Evolutionary conservation across 2,113 vertebrate species (phyloP).

Genomic region (Chrysemys picta): DNA sequence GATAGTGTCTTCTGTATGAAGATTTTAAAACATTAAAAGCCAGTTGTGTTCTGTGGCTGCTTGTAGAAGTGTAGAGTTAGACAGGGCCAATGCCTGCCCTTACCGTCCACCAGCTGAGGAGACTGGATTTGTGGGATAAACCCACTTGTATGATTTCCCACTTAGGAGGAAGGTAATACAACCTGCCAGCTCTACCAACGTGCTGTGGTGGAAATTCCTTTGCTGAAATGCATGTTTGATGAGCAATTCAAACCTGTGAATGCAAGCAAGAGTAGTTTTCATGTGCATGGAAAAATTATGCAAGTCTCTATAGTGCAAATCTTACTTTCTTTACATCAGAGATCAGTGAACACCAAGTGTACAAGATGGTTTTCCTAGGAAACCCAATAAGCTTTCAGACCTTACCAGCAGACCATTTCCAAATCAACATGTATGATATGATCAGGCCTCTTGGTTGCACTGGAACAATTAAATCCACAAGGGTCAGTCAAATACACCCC

Average conservation of each 20-base stretch:
- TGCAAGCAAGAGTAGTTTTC: not conserved
- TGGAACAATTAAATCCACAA: fast-evolving
- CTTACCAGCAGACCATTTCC: not conserved
- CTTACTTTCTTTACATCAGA: not conserved
- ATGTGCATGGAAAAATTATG: not conserved
- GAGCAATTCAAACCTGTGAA: fast-evolving
- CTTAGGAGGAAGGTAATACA: not conserved
- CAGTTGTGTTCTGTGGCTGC: fast-evolving
- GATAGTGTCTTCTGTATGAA: too few relatives aligned
- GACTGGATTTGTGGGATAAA: too few relatives aligned
- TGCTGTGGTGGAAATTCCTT: not conserved
- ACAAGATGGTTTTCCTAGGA: fast-evolving
- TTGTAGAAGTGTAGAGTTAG: not conserved
- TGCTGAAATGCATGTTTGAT: fast-evolving
- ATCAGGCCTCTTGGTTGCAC: too few relatives aligned
- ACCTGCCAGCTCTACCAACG: not conserved
- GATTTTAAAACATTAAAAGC: not conserved
- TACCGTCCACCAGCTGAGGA: too few relatives aligned
- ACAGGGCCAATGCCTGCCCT: not conserved
- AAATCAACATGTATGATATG: fast-evolving
- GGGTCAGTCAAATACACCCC: fast-evolving
- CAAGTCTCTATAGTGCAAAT: fast-evolving
- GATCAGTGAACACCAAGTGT: not conserved
- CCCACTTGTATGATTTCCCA: too few relatives aligned
- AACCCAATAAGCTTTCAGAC: too few relatives aligned